A percentile compares a stretch with the other conserved stretches of the same genome.
phyloP scores from a whole-genome alignment of 2,888 invertebrate species.

The Pasiphila rectangulata region DNA sequence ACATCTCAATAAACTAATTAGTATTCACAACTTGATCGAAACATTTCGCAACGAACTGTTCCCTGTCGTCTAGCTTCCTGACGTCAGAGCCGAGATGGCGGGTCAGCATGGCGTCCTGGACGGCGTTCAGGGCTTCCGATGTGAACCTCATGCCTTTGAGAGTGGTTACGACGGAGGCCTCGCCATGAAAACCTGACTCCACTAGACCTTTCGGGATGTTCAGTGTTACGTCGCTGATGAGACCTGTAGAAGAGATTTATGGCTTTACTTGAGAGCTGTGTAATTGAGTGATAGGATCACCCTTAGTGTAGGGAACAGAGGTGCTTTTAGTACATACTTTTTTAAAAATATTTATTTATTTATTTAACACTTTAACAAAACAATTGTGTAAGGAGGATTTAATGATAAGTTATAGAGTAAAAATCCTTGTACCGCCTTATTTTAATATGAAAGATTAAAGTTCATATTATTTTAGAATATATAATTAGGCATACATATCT shows the following conservation, averaged over 20 bases:
- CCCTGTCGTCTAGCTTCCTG: constrained; percentile 73
- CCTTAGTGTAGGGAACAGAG: no score
- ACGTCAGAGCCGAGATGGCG: constrained; percentile 54
- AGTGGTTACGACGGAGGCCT: constrained; percentile 84
- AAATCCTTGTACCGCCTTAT: no score
- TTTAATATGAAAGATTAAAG: no score
- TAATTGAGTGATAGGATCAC: no score
- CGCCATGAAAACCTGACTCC: constrained; percentile 81
- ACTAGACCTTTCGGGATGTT: constrained; percentile 83
- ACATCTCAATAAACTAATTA: constrained; percentile 45
- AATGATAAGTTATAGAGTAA: no score
- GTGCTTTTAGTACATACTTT: no score
- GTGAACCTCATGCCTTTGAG: constrained; percentile 85
- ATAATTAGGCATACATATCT: no score
- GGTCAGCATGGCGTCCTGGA: constrained; percentile 79
- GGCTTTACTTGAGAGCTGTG: no score
- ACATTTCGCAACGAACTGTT: constrained; percentile 83
- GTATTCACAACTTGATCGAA: constrained; percentile 83
- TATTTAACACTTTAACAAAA: no score
- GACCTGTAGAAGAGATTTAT: constrained; percentile 50
- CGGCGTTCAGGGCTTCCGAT: constrained; percentile 81
- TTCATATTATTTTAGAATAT: no score
- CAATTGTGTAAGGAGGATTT: no score
- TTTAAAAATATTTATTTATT: no score
- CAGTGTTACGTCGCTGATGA: constrained; percentile 84